These are phyloP conservation scores for Euplagia quadripunctaria DNA, from an alignment of 2,888 invertebrate genomes.

Conservation along the genomic window DNA sequence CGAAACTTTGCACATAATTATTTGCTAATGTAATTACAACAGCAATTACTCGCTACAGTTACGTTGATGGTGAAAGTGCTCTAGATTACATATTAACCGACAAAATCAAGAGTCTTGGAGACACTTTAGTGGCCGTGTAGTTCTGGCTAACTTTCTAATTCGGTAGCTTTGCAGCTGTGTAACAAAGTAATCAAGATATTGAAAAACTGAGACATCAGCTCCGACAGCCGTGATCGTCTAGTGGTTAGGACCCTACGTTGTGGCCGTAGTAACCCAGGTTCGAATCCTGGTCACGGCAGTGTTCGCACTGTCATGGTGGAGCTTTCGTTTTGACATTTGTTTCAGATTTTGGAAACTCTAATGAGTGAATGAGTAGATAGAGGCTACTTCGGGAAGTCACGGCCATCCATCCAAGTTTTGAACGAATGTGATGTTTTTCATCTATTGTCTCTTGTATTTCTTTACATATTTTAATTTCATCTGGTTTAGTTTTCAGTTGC, in stretches of 20 bases:
- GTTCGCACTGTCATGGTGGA: constrained; percentile 59
- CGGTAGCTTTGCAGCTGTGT: constrained; percentile 1
- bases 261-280: constrained; percentile 93
- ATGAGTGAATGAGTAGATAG: no score
- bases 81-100: constrained; percentile 28
- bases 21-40: constrained; percentile 39
- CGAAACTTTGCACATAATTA: constrained; percentile 26
- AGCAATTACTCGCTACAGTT: constrained; percentile 83
- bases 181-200: constrained; percentile 23
- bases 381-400: no score
- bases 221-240: constrained; percentile 57
- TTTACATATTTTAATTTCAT: no score
- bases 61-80: constrained; percentile 88
- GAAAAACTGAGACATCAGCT: not conserved
- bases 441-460: no score
- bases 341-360: not conserved
- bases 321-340: constrained; percentile 34
- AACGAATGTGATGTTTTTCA: no score
- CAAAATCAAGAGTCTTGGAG: constrained; percentile 17
- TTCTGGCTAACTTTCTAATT: constrained; percentile 27
- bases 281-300: constrained; percentile 88
- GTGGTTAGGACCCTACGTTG: constrained; percentile 92
- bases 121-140: not conserved
- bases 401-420: not conserved
- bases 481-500: no score